These are phyloP conservation scores for Drosophila percnosoma DNA, from an alignment of 2,888 invertebrate species.

Conservation along the genomic window DNA sequence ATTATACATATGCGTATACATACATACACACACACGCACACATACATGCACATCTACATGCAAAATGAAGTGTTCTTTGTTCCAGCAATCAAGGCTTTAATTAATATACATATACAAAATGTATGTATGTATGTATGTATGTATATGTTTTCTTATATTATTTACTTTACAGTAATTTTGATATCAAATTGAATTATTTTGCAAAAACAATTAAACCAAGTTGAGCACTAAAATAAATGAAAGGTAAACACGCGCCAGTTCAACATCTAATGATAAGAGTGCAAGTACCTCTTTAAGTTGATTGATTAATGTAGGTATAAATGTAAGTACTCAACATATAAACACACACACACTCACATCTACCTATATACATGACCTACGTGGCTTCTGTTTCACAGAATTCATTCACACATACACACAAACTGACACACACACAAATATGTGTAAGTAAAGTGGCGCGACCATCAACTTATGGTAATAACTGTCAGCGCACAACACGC, in stretches of 20 bases:
- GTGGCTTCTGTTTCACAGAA: slow-evolving; percentile 9
- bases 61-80: not conserved
- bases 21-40: not conserved
- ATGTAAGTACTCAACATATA: not conserved
- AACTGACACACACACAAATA: not conserved
- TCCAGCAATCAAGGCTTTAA: slow-evolving; percentile 1
- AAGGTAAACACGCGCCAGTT: slow-evolving; percentile 67
- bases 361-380: slow-evolving; percentile 3
- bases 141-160: not conserved
- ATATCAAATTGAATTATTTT: slow-evolving; percentile 19
- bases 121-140: not conserved
- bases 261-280: slow-evolving; percentile 61
- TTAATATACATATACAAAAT: not conserved
- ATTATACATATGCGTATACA: not conserved
- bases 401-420: slow-evolving; percentile 1
- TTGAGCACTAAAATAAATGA: slow-evolving; percentile 39
- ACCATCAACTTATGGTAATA: slow-evolving; percentile 57
- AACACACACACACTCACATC: not conserved
- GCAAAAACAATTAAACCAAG: slow-evolving; percentile 21
- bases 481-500: slow-evolving; percentile 25
- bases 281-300: slow-evolving; percentile 54
- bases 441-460: slow-evolving; percentile 36
- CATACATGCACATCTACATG: not conserved
- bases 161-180: slow-evolving; percentile 23
- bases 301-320: slow-evolving; percentile 36